Evolutionary conservation across 2,113 vertebrate species (phyloP).

Genomic region (Ia io): DNA sequence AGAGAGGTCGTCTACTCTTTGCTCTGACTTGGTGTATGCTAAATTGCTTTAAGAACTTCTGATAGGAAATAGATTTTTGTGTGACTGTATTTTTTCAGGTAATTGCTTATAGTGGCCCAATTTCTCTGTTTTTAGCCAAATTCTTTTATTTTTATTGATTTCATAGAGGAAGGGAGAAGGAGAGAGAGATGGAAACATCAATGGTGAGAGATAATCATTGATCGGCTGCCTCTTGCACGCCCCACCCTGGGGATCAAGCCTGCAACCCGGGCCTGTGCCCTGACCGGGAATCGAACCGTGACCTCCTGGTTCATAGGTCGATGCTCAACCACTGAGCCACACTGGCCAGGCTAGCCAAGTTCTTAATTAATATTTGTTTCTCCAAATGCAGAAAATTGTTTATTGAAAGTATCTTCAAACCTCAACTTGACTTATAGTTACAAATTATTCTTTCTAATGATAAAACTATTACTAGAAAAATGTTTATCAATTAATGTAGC

Average conservation of each 20-base stretch:
- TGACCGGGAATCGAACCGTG: too few relatives aligned
- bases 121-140: background rate
- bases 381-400: background rate
- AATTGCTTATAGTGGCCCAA: background rate
- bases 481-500: background rate
- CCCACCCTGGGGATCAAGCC: too few relatives aligned
- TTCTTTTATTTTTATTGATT: background rate
- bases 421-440: background rate
- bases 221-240: too few relatives aligned
- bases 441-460: background rate
- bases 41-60: background rate
- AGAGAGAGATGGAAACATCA: too few relatives aligned
- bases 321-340: too few relatives aligned
- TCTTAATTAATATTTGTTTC: background rate
- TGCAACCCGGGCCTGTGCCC: too few relatives aligned
- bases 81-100: background rate
- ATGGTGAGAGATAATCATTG: too few relatives aligned
- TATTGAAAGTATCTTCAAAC: background rate
- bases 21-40: background rate
- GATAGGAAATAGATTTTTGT: background rate
- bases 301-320: too few relatives aligned
- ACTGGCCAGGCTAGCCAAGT: background rate
- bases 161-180: too few relatives aligned
- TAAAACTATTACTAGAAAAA: background rate
- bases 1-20: background rate